Conservation (phyloP, 2,888 invertebrate species). For the Rosalia funebris region DNA sequence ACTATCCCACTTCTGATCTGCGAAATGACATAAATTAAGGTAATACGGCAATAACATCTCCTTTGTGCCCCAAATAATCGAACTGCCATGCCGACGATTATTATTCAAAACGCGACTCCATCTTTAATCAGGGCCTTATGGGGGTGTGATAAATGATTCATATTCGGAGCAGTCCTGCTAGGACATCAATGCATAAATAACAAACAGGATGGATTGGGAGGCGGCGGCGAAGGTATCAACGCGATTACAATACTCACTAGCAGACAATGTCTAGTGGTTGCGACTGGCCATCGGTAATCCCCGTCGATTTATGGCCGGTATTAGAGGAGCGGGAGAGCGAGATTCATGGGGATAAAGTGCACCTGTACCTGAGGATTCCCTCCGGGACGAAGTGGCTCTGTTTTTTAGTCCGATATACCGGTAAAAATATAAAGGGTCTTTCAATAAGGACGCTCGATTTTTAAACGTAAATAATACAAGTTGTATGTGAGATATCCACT, state of each 20-base stretch:
- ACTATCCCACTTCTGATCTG: conserved; percentile 5
- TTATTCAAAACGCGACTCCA: conserved; percentile 35
- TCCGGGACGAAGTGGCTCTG: too few relatives aligned
- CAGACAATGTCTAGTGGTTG: conserved; percentile 23
- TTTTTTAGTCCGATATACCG: too few relatives aligned
- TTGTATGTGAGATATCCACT: too few relatives aligned
- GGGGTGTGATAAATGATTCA: conserved; percentile 39
- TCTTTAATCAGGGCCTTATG: conserved; percentile 31
- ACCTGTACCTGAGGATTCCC: too few relatives aligned
- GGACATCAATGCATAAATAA: conserved; percentile 35
- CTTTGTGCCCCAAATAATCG: conserved; percentile 31
- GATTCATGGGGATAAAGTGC: neutral
- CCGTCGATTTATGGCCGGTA: conserved; percentile 26
- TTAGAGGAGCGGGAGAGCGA: conserved; percentile 9
- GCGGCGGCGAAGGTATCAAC: conserved; percentile 5
- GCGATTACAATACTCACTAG: conserved; percentile 23
- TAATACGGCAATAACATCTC: conserved; percentile 19
- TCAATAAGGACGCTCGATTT: too few relatives aligned
- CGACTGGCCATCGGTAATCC: conserved; percentile 23
- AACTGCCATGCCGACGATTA: conserved; percentile 30
- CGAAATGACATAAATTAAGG: conserved; percentile 26
- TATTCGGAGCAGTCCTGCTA: conserved; percentile 24
- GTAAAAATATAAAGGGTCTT: too few relatives aligned
- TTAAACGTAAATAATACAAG: too few relatives aligned
- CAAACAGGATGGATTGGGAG: conserved; percentile 32